These are phyloP conservation scores for Peucedramus taeniatus DNA, from an alignment of 2,113 vertebrate genomes.

Conservation along the genomic window DNA sequence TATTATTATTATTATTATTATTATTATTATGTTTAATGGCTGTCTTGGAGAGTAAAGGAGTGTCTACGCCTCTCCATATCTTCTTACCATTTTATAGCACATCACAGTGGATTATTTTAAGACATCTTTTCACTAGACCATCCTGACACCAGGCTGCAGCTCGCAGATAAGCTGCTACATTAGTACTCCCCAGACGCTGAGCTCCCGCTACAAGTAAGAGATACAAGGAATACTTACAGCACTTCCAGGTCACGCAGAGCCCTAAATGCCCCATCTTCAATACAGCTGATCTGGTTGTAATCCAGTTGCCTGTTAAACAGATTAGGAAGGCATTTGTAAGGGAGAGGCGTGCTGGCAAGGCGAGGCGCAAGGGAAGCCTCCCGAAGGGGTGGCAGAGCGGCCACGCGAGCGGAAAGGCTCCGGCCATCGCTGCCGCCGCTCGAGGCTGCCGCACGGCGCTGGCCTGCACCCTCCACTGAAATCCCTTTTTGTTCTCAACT, in stretches of 20 bases:
- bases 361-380: neutral
- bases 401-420: neutral
- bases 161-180: slow-evolving; percentile 33
- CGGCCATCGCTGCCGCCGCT: neutral
- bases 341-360: neutral
- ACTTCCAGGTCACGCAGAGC: slow-evolving; percentile 96
- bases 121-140: slow-evolving; percentile 3
- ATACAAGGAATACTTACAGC: slow-evolving; percentile 85
- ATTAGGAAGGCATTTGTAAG: slow-evolving; percentile 67
- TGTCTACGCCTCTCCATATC: neutral
- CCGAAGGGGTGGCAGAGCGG: neutral
- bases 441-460: slow-evolving; percentile 49
- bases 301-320: slow-evolving; percentile 92
- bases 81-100: neutral
- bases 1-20: neutral
- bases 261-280: slow-evolving; percentile 93
- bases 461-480: slow-evolving; percentile 63
- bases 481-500: slow-evolving; percentile 77
- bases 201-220: slow-evolving; percentile 38
- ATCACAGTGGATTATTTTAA: slow-evolving; percentile 13
- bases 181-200: slow-evolving; percentile 20
- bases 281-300: slow-evolving; percentile 98
- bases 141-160: slow-evolving; percentile 33
- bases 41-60: neutral
- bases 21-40: neutral